Evolutionary conservation across 2,888 invertebrate genomes (phyloP).

Genomic region (Bellardia bayeri): DNA sequence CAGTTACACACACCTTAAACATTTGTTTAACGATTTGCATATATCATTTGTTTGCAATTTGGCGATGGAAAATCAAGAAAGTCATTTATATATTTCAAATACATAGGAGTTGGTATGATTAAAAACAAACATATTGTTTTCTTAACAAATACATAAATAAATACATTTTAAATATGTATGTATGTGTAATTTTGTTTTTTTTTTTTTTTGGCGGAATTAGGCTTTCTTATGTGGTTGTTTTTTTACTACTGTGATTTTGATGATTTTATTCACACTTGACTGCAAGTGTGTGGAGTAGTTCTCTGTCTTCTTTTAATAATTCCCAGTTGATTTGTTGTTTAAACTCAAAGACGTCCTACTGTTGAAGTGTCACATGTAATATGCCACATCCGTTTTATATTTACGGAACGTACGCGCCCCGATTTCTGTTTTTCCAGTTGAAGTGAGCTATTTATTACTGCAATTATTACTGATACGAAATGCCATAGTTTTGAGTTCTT

Average conservation of each 20-base stretch:
- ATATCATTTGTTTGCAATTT: conserved; percentile 32
- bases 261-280: conserved; percentile 61
- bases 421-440: conserved; percentile 56
- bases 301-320: conserved; percentile 31
- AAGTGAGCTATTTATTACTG: conserved; percentile 52
- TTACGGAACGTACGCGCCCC: conserved; percentile 24
- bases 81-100: not conserved
- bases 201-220: conserved; percentile 68
- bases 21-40: conserved; percentile 41
- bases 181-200: not conserved
- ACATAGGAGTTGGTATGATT: conserved; percentile 13
- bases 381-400: conserved; percentile 80
- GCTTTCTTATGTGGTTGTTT: conserved; percentile 38
- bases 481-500: conserved; percentile 22
- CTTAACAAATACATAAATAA: conserved; percentile 39
- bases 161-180: conserved; percentile 7
- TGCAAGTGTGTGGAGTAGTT: conserved; percentile 59
- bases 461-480: not conserved
- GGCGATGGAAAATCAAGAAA: conserved; percentile 5
- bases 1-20: conserved; percentile 38
- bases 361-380: conserved; percentile 78
- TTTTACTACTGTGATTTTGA: conserved; percentile 37
- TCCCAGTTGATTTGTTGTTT: conserved; percentile 41
- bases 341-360: conserved; percentile 60
- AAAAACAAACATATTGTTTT: conserved; percentile 66